Conservation (phyloP, 2,888 invertebrate genomes). For the Amiota mariae region DNA sequence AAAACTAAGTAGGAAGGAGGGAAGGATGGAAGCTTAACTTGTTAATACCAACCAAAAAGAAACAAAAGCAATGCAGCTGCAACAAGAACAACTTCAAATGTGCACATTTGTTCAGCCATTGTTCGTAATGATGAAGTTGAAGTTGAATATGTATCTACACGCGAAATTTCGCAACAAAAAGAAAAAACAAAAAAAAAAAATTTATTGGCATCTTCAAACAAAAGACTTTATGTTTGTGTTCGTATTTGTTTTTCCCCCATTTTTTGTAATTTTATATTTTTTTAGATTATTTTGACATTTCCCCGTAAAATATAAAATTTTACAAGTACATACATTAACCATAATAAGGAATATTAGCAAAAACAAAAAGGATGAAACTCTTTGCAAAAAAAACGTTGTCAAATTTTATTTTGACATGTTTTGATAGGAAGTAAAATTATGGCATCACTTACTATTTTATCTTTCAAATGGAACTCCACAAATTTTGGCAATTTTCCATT, state of each 20-base stretch:
- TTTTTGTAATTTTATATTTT: not conserved
- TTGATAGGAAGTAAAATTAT: constrained; percentile 19
- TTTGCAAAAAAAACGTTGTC: no score
- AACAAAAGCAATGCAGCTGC: constrained; percentile 40
- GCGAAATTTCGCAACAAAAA: constrained; percentile 57
- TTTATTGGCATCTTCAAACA: not conserved
- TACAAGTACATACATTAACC: constrained; percentile 19
- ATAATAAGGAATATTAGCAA: not conserved
- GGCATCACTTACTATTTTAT: constrained; percentile 3
- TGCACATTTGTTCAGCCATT: constrained; percentile 60
- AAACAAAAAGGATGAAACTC: not conserved
- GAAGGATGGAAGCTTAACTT: constrained; percentile 13
- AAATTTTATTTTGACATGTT: not conserved
- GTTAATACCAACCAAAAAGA: constrained; percentile 48
- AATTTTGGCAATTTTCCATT: not conserved
- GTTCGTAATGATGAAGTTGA: constrained; percentile 55
- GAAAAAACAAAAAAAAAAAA: constrained; percentile 31
- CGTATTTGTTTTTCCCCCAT: not conserved
- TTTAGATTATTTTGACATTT: constrained; percentile 2
- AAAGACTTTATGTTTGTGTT: constrained; percentile 12
- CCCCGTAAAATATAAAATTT: constrained; percentile 24
- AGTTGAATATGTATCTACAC: constrained; percentile 28
- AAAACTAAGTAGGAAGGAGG: not conserved
- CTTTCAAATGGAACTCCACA: not conserved
- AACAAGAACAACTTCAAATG: constrained; percentile 35